These are phyloP conservation scores for Channallabes apus DNA, from an alignment of 2,797 vertebrate species.

Conservation along the genomic window DNA sequence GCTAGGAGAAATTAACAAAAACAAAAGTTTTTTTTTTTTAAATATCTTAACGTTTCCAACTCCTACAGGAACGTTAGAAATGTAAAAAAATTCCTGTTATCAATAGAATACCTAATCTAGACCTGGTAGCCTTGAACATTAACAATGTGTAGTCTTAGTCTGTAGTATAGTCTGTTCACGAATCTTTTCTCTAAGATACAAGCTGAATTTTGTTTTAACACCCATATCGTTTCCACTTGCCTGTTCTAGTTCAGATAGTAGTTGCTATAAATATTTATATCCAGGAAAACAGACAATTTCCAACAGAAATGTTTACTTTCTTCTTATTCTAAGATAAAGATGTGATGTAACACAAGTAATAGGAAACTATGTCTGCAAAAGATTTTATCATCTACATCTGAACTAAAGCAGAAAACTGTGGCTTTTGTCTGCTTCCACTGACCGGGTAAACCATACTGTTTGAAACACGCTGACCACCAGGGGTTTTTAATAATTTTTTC, in stretches of 20 bases:
- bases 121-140: not conserved
- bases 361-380: not conserved
- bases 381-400: not conserved
- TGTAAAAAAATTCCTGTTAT: not conserved
- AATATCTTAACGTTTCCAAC: not conserved
- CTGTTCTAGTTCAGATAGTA: not conserved
- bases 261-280: not conserved
- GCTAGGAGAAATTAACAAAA: not conserved
- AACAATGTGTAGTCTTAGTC: not conserved
- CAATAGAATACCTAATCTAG: slow-evolving; percentile 6
- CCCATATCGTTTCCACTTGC: not conserved
- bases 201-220: not conserved
- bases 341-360: not conserved
- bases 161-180: not conserved
- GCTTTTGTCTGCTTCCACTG: not conserved
- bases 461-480: not conserved
- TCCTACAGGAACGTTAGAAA: too few relatives aligned
- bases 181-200: not conserved
- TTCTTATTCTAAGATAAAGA: not conserved
- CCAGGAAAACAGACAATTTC: not conserved
- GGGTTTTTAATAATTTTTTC: not conserved
- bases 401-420: not conserved
- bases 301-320: not conserved
- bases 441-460: not conserved
- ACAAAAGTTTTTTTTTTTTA: not conserved